Evolutionary conservation across 1,140 invertebrate genomes (phyloP).

Genomic region (Tetramorium alpestre): DNA sequence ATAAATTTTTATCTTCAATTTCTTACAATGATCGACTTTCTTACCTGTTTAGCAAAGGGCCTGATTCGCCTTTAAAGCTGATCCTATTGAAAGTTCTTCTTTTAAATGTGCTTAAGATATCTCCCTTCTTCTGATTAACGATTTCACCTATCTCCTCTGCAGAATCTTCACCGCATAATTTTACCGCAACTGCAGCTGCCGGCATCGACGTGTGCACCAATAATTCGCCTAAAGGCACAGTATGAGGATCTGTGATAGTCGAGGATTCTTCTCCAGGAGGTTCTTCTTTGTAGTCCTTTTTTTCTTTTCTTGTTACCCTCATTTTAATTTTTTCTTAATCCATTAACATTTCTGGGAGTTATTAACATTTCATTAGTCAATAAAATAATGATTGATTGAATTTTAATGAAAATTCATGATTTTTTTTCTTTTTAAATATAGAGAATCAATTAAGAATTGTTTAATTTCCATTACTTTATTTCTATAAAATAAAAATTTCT

Average conservation of each 20-base stretch:
- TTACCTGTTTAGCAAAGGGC: conserved; percentile 78
- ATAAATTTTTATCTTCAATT: background rate
- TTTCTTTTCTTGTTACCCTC: conserved; percentile 63
- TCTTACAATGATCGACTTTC: background rate
- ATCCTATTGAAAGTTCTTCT: conserved; percentile 77
- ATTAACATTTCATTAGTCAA: background rate
- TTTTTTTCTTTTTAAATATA: background rate
- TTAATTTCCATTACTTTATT: background rate
- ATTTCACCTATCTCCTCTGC: conserved; percentile 50
- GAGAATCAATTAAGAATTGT: background rate
- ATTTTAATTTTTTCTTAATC: conserved; percentile 50
- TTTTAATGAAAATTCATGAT: background rate
- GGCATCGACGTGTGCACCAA: conserved; percentile 71
- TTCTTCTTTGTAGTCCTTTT: conserved; percentile 51
- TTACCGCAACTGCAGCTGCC: conserved; percentile 68
- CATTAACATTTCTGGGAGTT: background rate
- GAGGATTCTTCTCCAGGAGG: conserved; percentile 38
- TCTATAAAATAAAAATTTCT: background rate
- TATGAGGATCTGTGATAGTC: conserved; percentile 5
- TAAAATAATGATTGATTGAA: background rate
- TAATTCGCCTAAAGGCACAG: conserved; percentile 67
- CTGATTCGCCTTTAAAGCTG: conserved; percentile 77
- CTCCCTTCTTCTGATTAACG: conserved; percentile 59
- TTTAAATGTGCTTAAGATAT: conserved; percentile 73
- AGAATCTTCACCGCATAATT: conserved; percentile 66